phyloP scores from a whole-genome alignment of 2,113 vertebrate genomes.

The Rutilus rutilus region DNA sequence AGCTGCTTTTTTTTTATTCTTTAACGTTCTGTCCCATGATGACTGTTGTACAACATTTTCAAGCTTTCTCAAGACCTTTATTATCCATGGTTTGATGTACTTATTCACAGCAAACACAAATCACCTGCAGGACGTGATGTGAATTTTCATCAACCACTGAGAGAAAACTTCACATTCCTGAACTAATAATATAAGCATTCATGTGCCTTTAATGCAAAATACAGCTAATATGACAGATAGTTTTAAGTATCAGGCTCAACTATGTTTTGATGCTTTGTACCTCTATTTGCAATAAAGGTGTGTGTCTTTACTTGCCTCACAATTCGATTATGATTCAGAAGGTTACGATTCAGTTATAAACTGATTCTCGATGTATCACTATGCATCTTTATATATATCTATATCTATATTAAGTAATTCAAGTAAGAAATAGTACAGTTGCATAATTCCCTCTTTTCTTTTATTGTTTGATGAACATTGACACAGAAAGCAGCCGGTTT shows the following conservation, averaged over 20 bases:
- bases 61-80: background rate
- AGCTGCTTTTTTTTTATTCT: too few species aligned
- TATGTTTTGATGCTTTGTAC: background rate
- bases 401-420: too few species aligned
- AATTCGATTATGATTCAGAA: too few species aligned
- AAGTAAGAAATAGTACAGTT: too few species aligned
- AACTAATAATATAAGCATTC: background rate
- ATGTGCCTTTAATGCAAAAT: constrained; percentile 12
- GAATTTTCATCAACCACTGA: background rate
- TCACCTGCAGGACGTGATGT: background rate
- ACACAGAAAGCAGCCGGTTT: too few species aligned
- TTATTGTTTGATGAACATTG: too few species aligned
- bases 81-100: background rate
- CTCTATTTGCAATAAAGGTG: background rate
- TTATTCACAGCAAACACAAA: background rate
- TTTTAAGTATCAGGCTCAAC: background rate
- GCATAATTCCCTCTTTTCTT: too few species aligned
- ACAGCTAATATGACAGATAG: background rate
- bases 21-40: background rate
- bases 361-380: too few species aligned
- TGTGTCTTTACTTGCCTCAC: too few species aligned
- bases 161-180: background rate
- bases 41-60: background rate
- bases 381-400: too few species aligned
- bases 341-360: too few species aligned